phyloP scores from a whole-genome alignment of 2,888 invertebrate genomes.

The Lacanobia wlatinum region DNA sequence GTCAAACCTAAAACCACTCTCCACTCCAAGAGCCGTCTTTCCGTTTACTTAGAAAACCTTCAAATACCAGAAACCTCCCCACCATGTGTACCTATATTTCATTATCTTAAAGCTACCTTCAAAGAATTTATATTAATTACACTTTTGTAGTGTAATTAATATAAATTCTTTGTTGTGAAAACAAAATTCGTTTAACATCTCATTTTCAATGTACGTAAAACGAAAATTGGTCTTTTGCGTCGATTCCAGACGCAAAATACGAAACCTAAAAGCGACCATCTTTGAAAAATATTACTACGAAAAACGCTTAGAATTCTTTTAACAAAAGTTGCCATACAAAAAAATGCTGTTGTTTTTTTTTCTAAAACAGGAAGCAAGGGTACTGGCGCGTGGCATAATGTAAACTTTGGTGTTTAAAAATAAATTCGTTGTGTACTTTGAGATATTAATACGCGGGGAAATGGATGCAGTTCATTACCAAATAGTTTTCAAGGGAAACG shows the following conservation, averaged over 20 bases:
- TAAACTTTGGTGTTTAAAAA: slow-evolving; percentile 50
- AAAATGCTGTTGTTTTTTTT: slow-evolving; percentile 39
- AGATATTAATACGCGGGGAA: slow-evolving; percentile 53
- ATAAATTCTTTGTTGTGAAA: too few relatives aligned
- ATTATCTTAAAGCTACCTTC: slow-evolving; percentile 40
- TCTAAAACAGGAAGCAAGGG: slow-evolving; percentile 50
- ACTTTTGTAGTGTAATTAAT: too few relatives aligned
- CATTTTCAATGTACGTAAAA: slow-evolving; percentile 12
- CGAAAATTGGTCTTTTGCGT: slow-evolving; percentile 35
- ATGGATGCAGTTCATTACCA: slow-evolving; percentile 47
- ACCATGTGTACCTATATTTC: slow-evolving; percentile 25
- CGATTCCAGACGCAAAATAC: slow-evolving; percentile 24
- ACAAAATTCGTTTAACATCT: slow-evolving; percentile 18
- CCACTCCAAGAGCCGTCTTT: too few relatives aligned
- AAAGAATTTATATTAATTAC: slow-evolving; percentile 56
- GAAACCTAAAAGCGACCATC: slow-evolving; percentile 22
- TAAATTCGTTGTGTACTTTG: slow-evolving; percentile 37
- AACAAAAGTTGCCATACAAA: slow-evolving; percentile 33
- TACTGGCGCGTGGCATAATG: slow-evolving; percentile 17
- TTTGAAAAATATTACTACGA: slow-evolving; percentile 28
- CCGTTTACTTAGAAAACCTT: too few relatives aligned
- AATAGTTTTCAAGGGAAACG: slow-evolving; percentile 28
- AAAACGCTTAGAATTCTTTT: slow-evolving; percentile 20
- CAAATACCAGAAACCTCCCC: not conserved
- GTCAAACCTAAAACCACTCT: too few relatives aligned